Evolutionary conservation across 2,113 vertebrate species (phyloP).

Genomic region (Percina caprodes): DNA sequence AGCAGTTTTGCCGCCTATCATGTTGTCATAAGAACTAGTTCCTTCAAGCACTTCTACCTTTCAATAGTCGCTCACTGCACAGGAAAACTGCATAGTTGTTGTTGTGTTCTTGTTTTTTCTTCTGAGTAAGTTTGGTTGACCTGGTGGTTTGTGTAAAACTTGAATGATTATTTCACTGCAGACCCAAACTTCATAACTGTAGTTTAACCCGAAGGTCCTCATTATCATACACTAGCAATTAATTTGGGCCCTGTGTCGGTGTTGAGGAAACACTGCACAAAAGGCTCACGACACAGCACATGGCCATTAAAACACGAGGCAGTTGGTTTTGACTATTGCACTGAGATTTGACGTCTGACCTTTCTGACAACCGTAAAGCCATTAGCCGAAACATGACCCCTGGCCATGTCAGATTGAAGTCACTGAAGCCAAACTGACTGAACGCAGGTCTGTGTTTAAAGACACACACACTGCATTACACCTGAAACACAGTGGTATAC

Average conservation of each 20-base stretch:
- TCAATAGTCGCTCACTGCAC: not conserved
- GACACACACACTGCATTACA: not conserved
- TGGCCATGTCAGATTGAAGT: slow-evolving; percentile 37
- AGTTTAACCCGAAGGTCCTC: slow-evolving; percentile 21
- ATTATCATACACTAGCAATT: slow-evolving; percentile 39
- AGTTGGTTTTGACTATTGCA: slow-evolving; percentile 38
- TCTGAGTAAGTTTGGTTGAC: not conserved
- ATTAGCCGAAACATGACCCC: slow-evolving; percentile 57
- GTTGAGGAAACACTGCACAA: slow-evolving; percentile 37
- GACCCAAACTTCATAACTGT: not conserved
- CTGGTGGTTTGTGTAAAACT: not conserved
- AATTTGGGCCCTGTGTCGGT: slow-evolving; percentile 4
- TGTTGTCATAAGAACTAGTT: not conserved
- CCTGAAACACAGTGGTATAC: not conserved
- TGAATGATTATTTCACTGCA: not conserved
- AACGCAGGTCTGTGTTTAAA: slow-evolving; percentile 42
- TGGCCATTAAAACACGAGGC: slow-evolving; percentile 62
- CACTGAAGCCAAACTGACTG: slow-evolving; percentile 52
- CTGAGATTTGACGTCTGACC: slow-evolving; percentile 63
- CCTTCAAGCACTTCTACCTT: not conserved
- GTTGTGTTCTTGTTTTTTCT: not conserved
- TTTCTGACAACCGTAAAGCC: slow-evolving; percentile 36
- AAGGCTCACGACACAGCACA: slow-evolving; percentile 34
- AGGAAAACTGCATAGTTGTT: not conserved
- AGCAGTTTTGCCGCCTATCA: too few relatives aligned